Base-by-base conservation (phyloP, 2,113 vertebrate species). In the Misgurnus mizolepis region DNA sequence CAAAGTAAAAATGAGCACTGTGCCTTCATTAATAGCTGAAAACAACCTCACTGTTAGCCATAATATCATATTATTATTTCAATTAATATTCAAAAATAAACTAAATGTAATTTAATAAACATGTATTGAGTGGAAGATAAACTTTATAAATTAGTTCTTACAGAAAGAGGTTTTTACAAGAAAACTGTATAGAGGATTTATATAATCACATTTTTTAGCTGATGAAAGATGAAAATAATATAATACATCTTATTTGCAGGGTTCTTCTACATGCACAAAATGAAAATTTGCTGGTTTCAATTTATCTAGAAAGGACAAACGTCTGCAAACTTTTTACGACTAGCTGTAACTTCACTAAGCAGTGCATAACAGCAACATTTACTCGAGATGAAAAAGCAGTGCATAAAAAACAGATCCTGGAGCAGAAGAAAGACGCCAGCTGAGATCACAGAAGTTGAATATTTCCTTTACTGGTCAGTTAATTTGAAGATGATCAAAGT, bases 391-490 rank as follows among this genome's bases (percentile, higher is more conserved):
- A 79, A 82, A 82, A 53, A 61, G 66, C 50, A 7, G 39, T 27
- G 74, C 61, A 7, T 7, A n/a, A 66, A 61, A 41, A 43, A 34
- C 15, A 58, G 39, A 15, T 84, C 75, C 79, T 53, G 18, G 40
- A 74, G 66, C 65, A 56, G 72, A 53, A n/a, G 50, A 34, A 50
- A 83, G 64, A 81, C 10, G 15, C 79, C 76, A 67, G 80, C 62
- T 67, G 85, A 75, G 77, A 80, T 80, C 76, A 79, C 71, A 80
- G 80, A 82, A 87, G 88, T 87, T 92, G 87, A 92, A 92, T 93
- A 92, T 93, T 92, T 93, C 88, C 90, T 81, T 91, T 87, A 90
- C 88, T 92, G 88, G 69, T 88, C 89, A 89, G 89, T 91, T 91
- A 86, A 91, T 92, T 88, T 90, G 88, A 86, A 86, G 88, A 87